Evolutionary conservation across 2,888 invertebrate species (phyloP), one percentile per base, ranked within the genome.

Genomic region (Hoplodrina ambigua): DNA sequence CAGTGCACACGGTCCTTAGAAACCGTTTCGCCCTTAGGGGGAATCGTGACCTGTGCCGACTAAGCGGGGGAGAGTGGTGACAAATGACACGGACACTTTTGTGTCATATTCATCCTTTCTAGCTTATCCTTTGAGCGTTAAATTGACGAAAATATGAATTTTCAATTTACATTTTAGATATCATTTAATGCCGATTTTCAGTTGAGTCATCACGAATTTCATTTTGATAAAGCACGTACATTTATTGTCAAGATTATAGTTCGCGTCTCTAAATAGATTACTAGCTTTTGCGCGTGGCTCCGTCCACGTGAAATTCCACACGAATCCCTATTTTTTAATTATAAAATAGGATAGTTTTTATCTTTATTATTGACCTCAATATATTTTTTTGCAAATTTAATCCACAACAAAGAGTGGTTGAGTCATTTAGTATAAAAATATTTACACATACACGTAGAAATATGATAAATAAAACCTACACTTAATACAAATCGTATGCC

Each of bases 21-120:
- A 78, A 68, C 63, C 50, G 61, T 72, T 71, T 37, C 64, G 85
- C 79, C 87, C 85, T 80, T 59, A 71, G 84, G 89, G 83, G 64
- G 74, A 84, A 82, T 84, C 86, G 86, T 88, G 89, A 89, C 89
- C 88, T 83, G 83, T 46, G 60, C 75, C 30, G 66, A 78, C 80
- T 82, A 78, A 84, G 76, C 78, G 63, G 72, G 81, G 63, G 72
- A 74, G 75, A 75, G 68, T 64, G 70, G 75, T 77, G 77, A 84
- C 83, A 86, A 85, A 82, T 81, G 82, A 81, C 78, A 81, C 80
- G 75, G 71, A 80, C 79, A 81, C 71, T 76, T 83, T 81, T 85
- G 69, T 76, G 63, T 49, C 30, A 80, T 70, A 69, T 68, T 65
- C 68, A 74, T 67, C 65, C 68, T 67, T 75, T 72, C 72, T 59